Percentiles rank a stretch among this genome's conserved stretches.
Evolutionary conservation across 2,797 vertebrate species (phyloP).

Genomic region (Chromis chromis): DNA sequence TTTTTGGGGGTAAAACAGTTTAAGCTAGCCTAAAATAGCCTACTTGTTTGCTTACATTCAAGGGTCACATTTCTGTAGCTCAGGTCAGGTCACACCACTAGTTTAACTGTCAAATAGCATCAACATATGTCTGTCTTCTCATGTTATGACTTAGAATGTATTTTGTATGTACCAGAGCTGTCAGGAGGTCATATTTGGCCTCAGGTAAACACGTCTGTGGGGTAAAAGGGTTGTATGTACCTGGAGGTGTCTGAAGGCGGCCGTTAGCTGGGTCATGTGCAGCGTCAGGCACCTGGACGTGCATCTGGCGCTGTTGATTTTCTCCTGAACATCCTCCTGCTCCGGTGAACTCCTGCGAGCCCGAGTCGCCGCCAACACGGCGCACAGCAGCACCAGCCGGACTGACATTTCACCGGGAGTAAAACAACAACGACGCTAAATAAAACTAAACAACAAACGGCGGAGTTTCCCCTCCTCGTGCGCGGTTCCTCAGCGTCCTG

Average conservation of each 20-base stretch:
- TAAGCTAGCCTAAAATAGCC: no score
- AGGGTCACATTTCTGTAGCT: background rate
- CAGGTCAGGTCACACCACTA: background rate
- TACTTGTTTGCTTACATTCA: background rate
- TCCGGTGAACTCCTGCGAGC: constrained; percentile 70
- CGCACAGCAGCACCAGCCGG: constrained; percentile 63
- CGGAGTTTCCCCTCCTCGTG: background rate
- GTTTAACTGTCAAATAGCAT: background rate
- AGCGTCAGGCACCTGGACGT: constrained; percentile 82
- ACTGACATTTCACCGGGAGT: constrained; percentile 53
- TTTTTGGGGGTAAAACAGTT: background rate
- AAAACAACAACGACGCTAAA: background rate
- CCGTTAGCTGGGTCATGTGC: constrained; percentile 80
- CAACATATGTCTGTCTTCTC: background rate
- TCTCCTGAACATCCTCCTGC: constrained; percentile 72
- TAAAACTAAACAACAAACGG: rapidly evolving
- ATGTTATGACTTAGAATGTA: background rate
- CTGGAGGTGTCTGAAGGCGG: constrained; percentile 77
- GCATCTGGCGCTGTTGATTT: constrained; percentile 77
- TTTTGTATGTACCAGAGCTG: background rate
- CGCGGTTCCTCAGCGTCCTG: constrained; percentile 9
- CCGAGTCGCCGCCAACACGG: constrained; percentile 41
- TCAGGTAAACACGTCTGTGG: background rate
- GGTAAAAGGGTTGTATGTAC: constrained; percentile 37
- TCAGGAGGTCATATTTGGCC: background rate